Conservation (phyloP, 2,113 vertebrate genomes). For the Leptodactylus fuscus region DNA sequence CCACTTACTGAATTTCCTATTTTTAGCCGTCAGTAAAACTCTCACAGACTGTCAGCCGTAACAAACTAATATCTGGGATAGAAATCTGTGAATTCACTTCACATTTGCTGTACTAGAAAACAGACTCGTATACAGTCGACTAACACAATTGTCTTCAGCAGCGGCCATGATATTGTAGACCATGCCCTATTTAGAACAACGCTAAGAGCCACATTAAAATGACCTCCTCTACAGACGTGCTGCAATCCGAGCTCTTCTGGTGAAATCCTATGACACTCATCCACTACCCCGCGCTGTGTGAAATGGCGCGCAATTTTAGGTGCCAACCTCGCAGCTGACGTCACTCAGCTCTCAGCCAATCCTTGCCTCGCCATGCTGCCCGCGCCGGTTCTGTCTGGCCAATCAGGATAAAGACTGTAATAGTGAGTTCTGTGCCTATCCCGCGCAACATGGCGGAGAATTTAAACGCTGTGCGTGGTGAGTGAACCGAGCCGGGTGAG, state of each 20-base stretch:
- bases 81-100: background rate
- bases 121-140: too few species aligned
- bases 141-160: background rate
- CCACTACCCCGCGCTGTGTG: background rate
- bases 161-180: background rate
- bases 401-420: conserved; percentile 3
- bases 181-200: accelerated
- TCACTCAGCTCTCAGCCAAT: background rate
- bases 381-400: conserved; percentile 17
- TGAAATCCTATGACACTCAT: background rate
- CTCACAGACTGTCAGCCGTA: background rate
- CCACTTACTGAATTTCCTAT: background rate
- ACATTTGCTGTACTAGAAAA: background rate
- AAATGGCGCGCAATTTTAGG: background rate
- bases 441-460: conserved; percentile 42
- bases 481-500: background rate
- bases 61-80: background rate
- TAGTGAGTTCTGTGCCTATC: conserved; percentile 50
- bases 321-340: background rate
- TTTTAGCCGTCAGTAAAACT: background rate
- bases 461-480: conserved; percentile 51
- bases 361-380: background rate
- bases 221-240: background rate
- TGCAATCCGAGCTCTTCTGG: background rate
- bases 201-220: background rate